Evolutionary conservation across 1,140 invertebrate species (phyloP), one percentile per base, ranked within the genome.

Genomic region (Holotrichia oblita): DNA sequence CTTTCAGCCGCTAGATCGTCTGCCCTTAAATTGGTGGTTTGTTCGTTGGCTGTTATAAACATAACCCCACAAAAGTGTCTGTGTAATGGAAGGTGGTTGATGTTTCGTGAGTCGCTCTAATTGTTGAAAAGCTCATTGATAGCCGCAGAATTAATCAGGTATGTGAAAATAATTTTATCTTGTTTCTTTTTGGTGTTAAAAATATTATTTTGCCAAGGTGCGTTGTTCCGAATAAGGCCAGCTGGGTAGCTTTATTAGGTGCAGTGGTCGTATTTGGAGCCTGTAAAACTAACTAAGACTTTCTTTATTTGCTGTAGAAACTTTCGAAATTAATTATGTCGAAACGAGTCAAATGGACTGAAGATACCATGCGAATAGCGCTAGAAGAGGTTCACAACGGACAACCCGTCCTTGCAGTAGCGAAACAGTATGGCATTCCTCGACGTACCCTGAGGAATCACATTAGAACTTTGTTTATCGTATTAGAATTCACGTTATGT

Each of bases 391-490:
- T 48, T 48, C 10, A 48, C 44, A 48, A 48, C n/a, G n/a, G 44
- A 48, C 44, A 48, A 48, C n/a, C 44, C 44, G 44, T 48, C 44
- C n/a, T 48, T 48, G 44, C 44, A 48, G 44, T 48, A 48, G 10
- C 44, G 44, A 48, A 48, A 48, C 10, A 48, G 44, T 48, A 48
- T 48, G 44, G 44, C 44, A 48, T 48, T 48, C 44, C 44, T 48
- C 44, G 44, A 17, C n/a, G 44, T 48, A 48, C 44, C 2, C 44
- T 17, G n/a, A 48, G n/a, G 44, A 48, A 48, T 17, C 44, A 48
- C n/a, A 48, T 48, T 48, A n/a, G n/a, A n/a, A n/a, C n/a, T n/a
- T n/a, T n/a, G n/a, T n/a, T n/a, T n/a, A 48, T 34, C 27, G 27
- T 34, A 34, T 34, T 4, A 34, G 27, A 34, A 34, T 34, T 34